Conservation (phyloP, 2,888 invertebrate species). For the Auanema freiburgensis region DNA sequence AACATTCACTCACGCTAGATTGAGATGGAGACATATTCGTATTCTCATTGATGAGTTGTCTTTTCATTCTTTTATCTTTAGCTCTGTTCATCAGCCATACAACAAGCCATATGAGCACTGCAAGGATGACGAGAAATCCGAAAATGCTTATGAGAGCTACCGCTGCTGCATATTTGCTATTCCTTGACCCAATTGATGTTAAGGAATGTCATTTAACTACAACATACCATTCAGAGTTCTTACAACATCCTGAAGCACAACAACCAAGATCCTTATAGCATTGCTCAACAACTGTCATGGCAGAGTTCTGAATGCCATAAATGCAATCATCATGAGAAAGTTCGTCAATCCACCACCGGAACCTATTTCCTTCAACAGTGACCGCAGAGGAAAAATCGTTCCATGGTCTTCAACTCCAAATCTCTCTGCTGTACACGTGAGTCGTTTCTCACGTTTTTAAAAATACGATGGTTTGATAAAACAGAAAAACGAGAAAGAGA, state of each 20-base stretch:
- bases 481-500: too few relatives aligned
- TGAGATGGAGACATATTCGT: slow-evolving; percentile 33
- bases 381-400: too few relatives aligned
- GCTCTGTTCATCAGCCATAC: slow-evolving; percentile 46
- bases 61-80: slow-evolving; percentile 34
- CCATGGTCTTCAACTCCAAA: too few relatives aligned
- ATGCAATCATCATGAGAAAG: too few relatives aligned
- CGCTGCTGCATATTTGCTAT: slow-evolving; percentile 48
- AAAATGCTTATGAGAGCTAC: slow-evolving; percentile 49
- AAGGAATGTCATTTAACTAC: too few relatives aligned
- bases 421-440: too few relatives aligned
- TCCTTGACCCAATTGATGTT: too few relatives aligned
- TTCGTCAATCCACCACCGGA: too few relatives aligned
- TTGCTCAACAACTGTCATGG: slow-evolving; percentile 37
- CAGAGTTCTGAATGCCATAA: slow-evolving; percentile 36
- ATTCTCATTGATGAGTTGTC: slow-evolving; percentile 27
- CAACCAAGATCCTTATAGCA: slow-evolving; percentile 52
- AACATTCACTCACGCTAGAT: slow-evolving; percentile 30
- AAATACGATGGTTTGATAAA: too few relatives aligned
- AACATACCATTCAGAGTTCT: slow-evolving; percentile 45
- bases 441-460: too few relatives aligned
- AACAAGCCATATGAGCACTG: slow-evolving; percentile 39
- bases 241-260: slow-evolving; percentile 45
- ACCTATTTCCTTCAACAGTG: too few relatives aligned
- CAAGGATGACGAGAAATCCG: slow-evolving; percentile 44